Evolutionary conservation across 2,888 invertebrate genomes (phyloP), one percentile per base, ranked within the genome.

Genomic region (Scrobipalpa costella): DNA sequence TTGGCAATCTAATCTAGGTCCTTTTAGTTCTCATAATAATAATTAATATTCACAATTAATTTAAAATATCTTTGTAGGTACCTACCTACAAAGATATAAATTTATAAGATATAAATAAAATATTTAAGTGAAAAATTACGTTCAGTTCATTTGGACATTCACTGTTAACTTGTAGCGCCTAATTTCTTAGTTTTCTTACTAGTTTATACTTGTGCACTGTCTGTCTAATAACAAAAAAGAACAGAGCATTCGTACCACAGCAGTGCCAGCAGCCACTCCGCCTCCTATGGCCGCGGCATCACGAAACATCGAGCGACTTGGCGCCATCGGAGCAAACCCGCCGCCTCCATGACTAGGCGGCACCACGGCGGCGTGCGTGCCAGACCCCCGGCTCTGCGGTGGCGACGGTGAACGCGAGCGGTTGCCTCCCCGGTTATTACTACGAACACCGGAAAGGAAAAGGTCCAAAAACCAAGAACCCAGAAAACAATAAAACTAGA

Each of bases 241-340:
- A 9, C 13, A 7, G 36, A 58, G 7, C 5, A 44, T 47, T n/a
- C 40, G 21, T 59, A 59, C 59, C 59, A 47, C 59, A 59, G 44
- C 8, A 76, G 73, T 60, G 44, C 59, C 59, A 6, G 13, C 44
- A 44, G 59, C 44, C n/a, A 59, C 59, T 7, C 59, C 59, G 71
- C 70, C 19, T 66, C 67, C 64, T 73, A 72, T 17, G 77, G 63
- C 47, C 1, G 58, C 63, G 34, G 55, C 52, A 21, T 57, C 36
- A 19, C 50, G n/a, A 21, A 59, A 27, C n/a, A 59, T 44, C 7
- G 59, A 59, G 2, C 59, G 36, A 19, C 59, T 19, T 2, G 44
- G 59, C 13, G 44, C 34, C 44, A 15, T 5, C 0, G 59, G 3
- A 6, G 13, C 44, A 9, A 13, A 9, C 2, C 38, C 57, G 57